A percentile compares a stretch with the other conserved stretches of the same genome.
Evolutionary conservation across 2,113 vertebrate species (phyloP).

Genomic region (Marmota monax): DNA sequence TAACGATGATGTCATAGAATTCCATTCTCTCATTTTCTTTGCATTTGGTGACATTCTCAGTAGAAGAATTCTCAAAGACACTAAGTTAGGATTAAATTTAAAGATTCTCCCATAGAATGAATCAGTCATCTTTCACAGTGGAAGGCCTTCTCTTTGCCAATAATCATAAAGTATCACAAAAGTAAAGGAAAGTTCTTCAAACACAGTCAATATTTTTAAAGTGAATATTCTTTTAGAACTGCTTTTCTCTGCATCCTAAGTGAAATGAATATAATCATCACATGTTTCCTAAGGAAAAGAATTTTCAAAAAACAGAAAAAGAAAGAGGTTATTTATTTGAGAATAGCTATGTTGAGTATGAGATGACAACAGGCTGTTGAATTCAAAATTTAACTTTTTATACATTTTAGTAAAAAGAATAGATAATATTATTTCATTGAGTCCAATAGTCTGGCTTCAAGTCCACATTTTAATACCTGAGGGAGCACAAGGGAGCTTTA

Average conservation of each 20-base stretch:
- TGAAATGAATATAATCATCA: slow-evolving; percentile 49
- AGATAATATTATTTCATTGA: slow-evolving; percentile 26
- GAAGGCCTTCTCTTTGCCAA: slow-evolving; percentile 19
- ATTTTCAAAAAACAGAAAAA: not conserved
- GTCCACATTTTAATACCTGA: not conserved
- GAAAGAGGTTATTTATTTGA: not conserved
- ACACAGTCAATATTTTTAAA: slow-evolving; percentile 44
- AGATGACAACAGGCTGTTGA: not conserved
- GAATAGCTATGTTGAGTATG: not conserved
- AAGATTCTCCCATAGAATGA: not conserved
- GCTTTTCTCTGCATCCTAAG: slow-evolving; percentile 11
- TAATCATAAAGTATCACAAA: slow-evolving; percentile 62
- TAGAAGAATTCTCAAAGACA: slow-evolving; percentile 46
- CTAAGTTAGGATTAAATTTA: slow-evolving; percentile 47
- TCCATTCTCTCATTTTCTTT: not conserved
- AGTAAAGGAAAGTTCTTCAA: slow-evolving; percentile 52
- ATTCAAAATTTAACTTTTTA: slow-evolving; percentile 30
- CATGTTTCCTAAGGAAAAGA: slow-evolving; percentile 4
- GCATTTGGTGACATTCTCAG: slow-evolving; percentile 54
- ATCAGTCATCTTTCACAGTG: slow-evolving; percentile 14
- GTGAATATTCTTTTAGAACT: slow-evolving; percentile 45
- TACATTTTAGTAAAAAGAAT: not conserved
- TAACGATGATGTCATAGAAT: slow-evolving; percentile 56
- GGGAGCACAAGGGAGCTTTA: slow-evolving; percentile 49
- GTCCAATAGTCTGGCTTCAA: not conserved